phyloP scores from a whole-genome alignment of 2,113 vertebrate genomes.

The Calyptommatus sinebrachiatus region DNA sequence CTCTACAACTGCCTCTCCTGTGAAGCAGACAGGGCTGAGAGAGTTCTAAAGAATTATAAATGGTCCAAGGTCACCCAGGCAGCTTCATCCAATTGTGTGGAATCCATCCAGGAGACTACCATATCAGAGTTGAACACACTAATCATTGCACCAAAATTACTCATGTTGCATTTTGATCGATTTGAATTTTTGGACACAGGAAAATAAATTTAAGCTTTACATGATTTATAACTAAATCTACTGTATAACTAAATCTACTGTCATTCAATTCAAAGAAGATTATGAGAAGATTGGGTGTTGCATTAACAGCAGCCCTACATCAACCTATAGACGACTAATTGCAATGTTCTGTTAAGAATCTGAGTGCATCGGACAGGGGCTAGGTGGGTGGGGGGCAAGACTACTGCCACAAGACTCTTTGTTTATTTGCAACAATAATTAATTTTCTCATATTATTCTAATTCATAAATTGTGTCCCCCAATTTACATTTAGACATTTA shows the following conservation, averaged over 20 bases:
- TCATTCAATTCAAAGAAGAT: neutral
- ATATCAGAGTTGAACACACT: too few species aligned
- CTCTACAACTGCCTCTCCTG: too few species aligned
- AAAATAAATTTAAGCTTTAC: neutral
- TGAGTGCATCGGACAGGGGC: neutral
- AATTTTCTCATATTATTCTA: neutral
- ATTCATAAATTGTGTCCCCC: neutral
- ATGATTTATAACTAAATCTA: neutral
- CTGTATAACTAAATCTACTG: neutral
- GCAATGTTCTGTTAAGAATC: neutral
- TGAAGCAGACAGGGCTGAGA: too few species aligned
- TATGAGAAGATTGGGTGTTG: neutral
- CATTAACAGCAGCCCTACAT: neutral
- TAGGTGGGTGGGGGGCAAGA: too few species aligned
- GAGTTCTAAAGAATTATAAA: too few species aligned
- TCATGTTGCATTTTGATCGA: neutral
- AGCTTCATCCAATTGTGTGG: too few species aligned
- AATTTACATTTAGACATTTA: too few species aligned
- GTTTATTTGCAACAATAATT: neutral
- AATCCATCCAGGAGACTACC: too few species aligned
- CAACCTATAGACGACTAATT: neutral
- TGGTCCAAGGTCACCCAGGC: too few species aligned
- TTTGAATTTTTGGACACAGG: neutral
- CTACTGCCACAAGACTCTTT: neutral
- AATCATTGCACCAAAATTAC: too few species aligned